These are phyloP conservation scores for Trypoxylus dichotomus DNA, from an alignment of 1,140 invertebrate species.

Conservation along the genomic window DNA sequence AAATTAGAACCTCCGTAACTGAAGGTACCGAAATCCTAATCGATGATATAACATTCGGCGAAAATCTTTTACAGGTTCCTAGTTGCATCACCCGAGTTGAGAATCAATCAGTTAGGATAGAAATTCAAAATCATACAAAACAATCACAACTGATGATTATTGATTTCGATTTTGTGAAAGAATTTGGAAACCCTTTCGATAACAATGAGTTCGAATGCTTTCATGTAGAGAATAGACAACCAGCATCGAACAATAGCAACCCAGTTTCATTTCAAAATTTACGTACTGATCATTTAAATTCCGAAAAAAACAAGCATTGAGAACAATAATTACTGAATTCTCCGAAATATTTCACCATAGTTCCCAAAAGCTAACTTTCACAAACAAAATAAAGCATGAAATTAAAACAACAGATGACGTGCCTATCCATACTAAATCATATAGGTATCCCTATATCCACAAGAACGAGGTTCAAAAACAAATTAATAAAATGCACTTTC, in stretches of 20 bases:
- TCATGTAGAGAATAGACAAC: background rate
- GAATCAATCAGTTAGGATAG: too few species aligned
- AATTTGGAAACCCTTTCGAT: too few species aligned
- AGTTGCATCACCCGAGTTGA: background rate
- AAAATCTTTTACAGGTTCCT: background rate
- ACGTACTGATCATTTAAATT: background rate
- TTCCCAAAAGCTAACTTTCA: too few species aligned
- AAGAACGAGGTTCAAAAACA: slow-evolving; percentile 44
- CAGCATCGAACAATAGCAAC: background rate
- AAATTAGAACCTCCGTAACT: background rate
- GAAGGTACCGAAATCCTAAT: background rate
- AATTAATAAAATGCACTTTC: slow-evolving; percentile 36
- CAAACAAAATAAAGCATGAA: slow-evolving; percentile 7
- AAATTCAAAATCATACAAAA: too few species aligned
- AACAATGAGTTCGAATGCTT: background rate
- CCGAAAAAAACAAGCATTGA: background rate
- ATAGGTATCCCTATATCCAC: slow-evolving; percentile 44
- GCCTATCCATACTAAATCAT: slow-evolving; percentile 39
- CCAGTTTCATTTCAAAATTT: background rate
- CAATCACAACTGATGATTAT: background rate
- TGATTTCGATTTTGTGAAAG: background rate
- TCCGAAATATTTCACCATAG: too few species aligned
- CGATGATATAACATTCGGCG: background rate
- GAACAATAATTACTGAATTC: background rate
- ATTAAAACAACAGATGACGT: slow-evolving; percentile 27